phyloP scores from a whole-genome alignment of 2,113 vertebrate species.

The Paramormyrops kingsleyae region DNA sequence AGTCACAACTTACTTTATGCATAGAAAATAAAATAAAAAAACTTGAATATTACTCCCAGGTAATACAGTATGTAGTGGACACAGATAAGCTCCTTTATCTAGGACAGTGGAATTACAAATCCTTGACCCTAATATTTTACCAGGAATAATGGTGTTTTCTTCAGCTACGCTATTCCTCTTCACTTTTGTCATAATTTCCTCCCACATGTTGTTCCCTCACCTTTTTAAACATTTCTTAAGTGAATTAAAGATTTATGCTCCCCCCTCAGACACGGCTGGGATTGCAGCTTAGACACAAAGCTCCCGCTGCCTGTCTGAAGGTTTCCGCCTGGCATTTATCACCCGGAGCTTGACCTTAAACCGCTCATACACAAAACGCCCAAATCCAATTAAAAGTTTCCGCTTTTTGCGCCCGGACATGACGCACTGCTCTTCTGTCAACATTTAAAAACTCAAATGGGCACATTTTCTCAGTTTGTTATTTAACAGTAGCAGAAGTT shows the following conservation, averaged over 20 bases:
- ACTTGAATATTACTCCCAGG: not conserved
- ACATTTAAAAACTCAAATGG: not conserved
- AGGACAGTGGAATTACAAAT: not conserved
- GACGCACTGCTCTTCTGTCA: not conserved
- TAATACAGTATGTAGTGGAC: not conserved
- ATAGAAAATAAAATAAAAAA: not conserved
- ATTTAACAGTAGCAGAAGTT: not conserved
- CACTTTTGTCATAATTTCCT: not conserved
- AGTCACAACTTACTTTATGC: not conserved
- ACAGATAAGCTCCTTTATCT: not conserved
- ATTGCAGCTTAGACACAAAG: not conserved
- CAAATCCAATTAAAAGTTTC: conserved; percentile 15
- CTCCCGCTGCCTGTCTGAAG: not conserved
- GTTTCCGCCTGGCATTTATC: not conserved
- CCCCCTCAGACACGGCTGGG: not conserved
- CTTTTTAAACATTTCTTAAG: not conserved
- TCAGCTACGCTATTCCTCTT: not conserved
- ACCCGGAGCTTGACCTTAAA: conserved; percentile 9
- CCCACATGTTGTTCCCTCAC: not conserved
- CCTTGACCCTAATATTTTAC: not conserved
- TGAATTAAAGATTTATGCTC: not conserved
- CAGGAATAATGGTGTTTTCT: not conserved
- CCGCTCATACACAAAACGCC: not conserved
- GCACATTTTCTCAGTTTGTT: not conserved
- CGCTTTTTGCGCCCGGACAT: not conserved